Base-by-base conservation (phyloP, 1,140 invertebrate species). In the Lasioglossum albipes region DNA sequence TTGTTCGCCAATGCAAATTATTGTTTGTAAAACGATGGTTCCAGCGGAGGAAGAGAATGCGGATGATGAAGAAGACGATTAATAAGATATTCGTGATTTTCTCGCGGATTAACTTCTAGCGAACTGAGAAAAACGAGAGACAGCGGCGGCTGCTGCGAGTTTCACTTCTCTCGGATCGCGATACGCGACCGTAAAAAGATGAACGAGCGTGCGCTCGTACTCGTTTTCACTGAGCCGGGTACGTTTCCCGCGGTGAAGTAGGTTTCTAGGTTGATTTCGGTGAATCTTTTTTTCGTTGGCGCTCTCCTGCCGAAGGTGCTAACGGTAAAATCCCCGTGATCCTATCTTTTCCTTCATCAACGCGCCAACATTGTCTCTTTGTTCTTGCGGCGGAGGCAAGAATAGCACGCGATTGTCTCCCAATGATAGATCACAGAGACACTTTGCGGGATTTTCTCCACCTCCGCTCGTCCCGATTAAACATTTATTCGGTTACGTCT, bases 241-340 rank as follows among this genome's bases (percentile, higher is more conserved):
- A 82, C 68, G 68, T 57, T 31, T 78, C 61, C 67, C 49, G 13
- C 20, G 41, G 7, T 27, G 68, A 82, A 72, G 75, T 82, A 78
- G 80, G 80, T 82, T 82, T 82, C 80, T 78, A 71, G 80, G 80
- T 78, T 77, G 75, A 72, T 66, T 77, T 78, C 75, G 57, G 68
- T 67, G 75, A 82, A 78, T 81, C 74, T 72, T 78, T 78, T 81
- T 77, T 76, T 45, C 20, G 18, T 36, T 67, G 27, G 49, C 41
- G 52, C 12, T 61, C 18, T 61, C 78, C 54, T n/a, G 18, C 7
- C 41, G 64, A 61, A 68, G 72, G 72, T 74, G 78, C 42, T 80
- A 80, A 80, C 78, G 64, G 78, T 75, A 75, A 67, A 80, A 36
- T 9, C 41, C 9, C 41, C 20, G 13, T n/a, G 57, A 59, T n/a